phyloP scores from a whole-genome alignment of 1,140 invertebrate genomes.

The Tetraneura akinire region DNA sequence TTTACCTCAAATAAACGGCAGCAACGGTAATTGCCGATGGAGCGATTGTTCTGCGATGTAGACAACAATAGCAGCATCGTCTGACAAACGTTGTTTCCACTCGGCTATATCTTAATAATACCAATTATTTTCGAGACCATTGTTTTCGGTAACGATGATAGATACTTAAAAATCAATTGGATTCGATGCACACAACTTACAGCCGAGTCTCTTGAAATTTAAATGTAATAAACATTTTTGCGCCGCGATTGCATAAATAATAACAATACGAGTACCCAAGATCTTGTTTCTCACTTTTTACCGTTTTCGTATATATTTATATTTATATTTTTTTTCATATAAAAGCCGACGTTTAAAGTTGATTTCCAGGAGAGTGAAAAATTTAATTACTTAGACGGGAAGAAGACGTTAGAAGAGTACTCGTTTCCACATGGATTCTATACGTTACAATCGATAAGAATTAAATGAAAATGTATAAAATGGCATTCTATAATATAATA shows the following conservation, averaged over 20 bases:
- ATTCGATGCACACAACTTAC: not conserved
- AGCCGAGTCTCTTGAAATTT: not conserved
- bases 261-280: too few relatives aligned
- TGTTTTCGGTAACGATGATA: conserved; percentile 1
- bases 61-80: not conserved
- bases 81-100: conserved; percentile 11
- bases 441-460: too few relatives aligned
- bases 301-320: too few relatives aligned
- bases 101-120: not conserved
- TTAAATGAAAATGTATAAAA: too few relatives aligned
- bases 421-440: too few relatives aligned
- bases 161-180: conserved; percentile 15
- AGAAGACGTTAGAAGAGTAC: too few relatives aligned
- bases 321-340: not conserved
- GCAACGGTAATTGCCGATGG: not conserved
- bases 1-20: not conserved
- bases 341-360: not conserved
- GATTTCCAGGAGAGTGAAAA: too few relatives aligned
- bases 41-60: not conserved
- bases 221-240: not conserved
- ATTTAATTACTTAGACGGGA: too few relatives aligned
- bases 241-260: too few relatives aligned
- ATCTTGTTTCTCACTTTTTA: too few relatives aligned
- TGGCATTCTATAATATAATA: too few relatives aligned
- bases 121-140: not conserved